Evolutionary conservation across 2,888 invertebrate genomes (phyloP).

Genomic region (Cephus sareptanus): DNA sequence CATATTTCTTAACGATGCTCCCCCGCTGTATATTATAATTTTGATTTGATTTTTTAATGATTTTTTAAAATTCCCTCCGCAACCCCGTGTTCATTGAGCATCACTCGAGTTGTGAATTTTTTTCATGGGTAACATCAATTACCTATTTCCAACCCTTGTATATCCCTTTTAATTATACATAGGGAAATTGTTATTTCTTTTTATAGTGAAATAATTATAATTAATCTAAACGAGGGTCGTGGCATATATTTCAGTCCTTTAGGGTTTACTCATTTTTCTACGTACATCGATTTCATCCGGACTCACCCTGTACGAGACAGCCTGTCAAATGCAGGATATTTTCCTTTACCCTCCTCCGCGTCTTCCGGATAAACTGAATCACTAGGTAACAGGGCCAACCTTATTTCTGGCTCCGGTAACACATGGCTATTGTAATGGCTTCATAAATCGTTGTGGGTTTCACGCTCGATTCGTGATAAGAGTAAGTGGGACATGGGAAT

Average conservation of each 20-base stretch:
- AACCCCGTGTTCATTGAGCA: background rate
- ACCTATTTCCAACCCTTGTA: background rate
- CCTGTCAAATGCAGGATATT: slow-evolving; percentile 13
- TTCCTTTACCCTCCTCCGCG: slow-evolving; percentile 5
- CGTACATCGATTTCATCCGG: background rate
- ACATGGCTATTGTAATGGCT: background rate
- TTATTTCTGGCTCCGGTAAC: slow-evolving; percentile 1
- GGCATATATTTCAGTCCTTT: background rate
- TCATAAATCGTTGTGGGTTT: background rate
- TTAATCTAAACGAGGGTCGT: background rate
- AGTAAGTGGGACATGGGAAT: background rate
- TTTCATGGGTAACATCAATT: background rate
- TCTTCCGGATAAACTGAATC: slow-evolving; percentile 10
- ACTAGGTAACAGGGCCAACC: slow-evolving; percentile 17
- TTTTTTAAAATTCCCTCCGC: background rate
- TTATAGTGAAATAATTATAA: background rate
- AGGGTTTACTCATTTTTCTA: background rate
- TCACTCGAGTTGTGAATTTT: background rate
- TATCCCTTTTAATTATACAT: background rate
- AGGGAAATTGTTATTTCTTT: background rate
- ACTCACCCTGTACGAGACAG: slow-evolving; percentile 11
- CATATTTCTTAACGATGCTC: background rate
- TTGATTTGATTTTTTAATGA: background rate
- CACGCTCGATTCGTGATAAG: background rate
- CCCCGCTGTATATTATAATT: background rate